phyloP scores from a whole-genome alignment of 2,888 invertebrate genomes.

The Cosmia pyralina region DNA sequence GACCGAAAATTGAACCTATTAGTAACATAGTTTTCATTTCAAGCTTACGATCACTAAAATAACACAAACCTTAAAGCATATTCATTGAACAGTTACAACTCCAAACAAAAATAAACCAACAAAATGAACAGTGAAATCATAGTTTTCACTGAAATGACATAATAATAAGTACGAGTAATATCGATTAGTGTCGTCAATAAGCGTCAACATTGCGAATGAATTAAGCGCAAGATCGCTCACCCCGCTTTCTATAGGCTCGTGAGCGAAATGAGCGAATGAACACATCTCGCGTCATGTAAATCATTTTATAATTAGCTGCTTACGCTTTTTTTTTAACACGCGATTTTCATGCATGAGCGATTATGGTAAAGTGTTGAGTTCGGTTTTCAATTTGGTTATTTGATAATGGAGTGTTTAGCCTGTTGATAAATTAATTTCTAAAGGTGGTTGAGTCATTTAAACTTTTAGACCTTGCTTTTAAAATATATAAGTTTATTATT shows the following conservation, averaged over 20 bases:
- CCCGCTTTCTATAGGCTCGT: constrained; percentile 67
- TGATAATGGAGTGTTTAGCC: background rate
- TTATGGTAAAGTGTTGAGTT: constrained; percentile 6
- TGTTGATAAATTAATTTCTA: background rate
- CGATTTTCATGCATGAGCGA: constrained; percentile 49
- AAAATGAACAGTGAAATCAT: constrained; percentile 56
- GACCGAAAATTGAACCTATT: too few relatives aligned
- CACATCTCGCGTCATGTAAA: constrained; percentile 56
- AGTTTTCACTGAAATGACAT: constrained; percentile 65
- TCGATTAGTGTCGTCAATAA: constrained; percentile 58
- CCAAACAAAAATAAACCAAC: constrained; percentile 11
- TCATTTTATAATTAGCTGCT: constrained; percentile 43
- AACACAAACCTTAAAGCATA: too few relatives aligned
- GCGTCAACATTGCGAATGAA: constrained; percentile 65
- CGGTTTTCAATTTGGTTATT: constrained; percentile 6
- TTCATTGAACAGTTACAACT: too few relatives aligned
- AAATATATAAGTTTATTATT: background rate
- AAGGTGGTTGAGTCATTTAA: background rate
- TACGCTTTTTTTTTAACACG: constrained; percentile 46
- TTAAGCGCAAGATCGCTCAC: constrained; percentile 64
- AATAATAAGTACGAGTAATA: constrained; percentile 70
- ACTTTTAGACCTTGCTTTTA: background rate
- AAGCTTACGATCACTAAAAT: too few relatives aligned
- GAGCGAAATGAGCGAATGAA: constrained; percentile 21
- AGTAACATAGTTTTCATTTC: too few relatives aligned